phyloP scores from a whole-genome alignment of 2,888 invertebrate genomes.

The Neoaliturus tenellus region DNA sequence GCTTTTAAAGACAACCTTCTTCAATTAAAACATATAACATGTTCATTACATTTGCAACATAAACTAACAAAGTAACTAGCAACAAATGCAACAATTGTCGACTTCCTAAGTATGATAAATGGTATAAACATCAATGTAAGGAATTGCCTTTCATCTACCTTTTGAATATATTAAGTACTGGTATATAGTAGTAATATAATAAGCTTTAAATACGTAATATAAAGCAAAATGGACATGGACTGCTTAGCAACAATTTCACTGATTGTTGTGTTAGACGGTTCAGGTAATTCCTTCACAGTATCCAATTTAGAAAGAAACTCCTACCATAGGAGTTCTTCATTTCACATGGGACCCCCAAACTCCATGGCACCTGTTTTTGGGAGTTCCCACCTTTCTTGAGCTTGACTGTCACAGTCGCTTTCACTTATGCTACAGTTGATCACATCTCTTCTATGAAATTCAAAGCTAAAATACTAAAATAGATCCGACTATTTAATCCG shows the following conservation, averaged over 20 bases:
- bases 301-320: not conserved
- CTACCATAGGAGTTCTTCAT: not conserved
- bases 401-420: conserved; percentile 39
- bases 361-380: not conserved
- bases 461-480: conserved; percentile 50
- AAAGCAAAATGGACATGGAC: conserved; percentile 53
- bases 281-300: conserved; percentile 10
- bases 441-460: conserved; percentile 40
- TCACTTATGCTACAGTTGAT: conserved; percentile 36
- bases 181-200: conserved; percentile 51
- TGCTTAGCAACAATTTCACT: conserved; percentile 44
- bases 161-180: conserved; percentile 50
- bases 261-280: conserved; percentile 44
- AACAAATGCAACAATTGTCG: conserved; percentile 42
- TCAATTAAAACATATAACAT: conserved; percentile 36
- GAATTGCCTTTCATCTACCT: conserved; percentile 41
- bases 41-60: conserved; percentile 26
- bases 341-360: not conserved
- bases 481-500: conserved; percentile 33
- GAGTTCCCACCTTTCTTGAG: conserved; percentile 11
- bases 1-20: not conserved
- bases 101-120: conserved; percentile 46
- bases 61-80: conserved; percentile 47
- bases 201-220: conserved; percentile 51
- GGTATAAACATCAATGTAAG: conserved; percentile 53